Conservation (phyloP, 1,140 invertebrate genomes). For the Mylabris phalerata region DNA sequence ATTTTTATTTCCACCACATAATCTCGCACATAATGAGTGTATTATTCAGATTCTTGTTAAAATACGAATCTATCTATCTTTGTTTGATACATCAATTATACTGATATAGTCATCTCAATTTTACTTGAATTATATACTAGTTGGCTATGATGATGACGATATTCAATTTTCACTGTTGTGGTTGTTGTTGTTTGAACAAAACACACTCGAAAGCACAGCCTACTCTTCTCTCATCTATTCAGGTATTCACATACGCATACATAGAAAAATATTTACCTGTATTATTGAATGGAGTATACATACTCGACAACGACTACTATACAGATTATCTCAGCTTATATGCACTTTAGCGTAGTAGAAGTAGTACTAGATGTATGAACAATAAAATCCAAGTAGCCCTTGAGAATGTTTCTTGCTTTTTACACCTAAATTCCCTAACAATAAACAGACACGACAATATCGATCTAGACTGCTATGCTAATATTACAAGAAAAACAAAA, state of each 20-base stretch:
- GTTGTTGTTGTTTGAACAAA: constrained; percentile 9
- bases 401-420: background rate
- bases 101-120: too few relatives aligned
- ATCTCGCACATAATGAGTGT: constrained; percentile 22
- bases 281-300: constrained; percentile 8
- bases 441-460: background rate
- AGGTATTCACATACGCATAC: too few relatives aligned
- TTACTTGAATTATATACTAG: background rate
- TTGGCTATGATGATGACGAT: constrained; percentile 10
- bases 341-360: constrained; percentile 6
- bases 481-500: background rate
- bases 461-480: background rate
- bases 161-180: background rate
- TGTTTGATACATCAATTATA: too few relatives aligned
- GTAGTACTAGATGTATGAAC: background rate
- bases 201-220: constrained; percentile 18
- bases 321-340: constrained; percentile 19
- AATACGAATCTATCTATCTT: too few relatives aligned
- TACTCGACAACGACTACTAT: too few relatives aligned
- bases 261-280: constrained; percentile 19
- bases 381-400: background rate
- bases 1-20: constrained; percentile 27
- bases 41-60: constrained; percentile 21
- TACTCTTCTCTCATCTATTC: background rate
- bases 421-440: constrained; percentile 1